Conservation (phyloP, 2,888 invertebrate species). For the Cantharis rufa region DNA sequence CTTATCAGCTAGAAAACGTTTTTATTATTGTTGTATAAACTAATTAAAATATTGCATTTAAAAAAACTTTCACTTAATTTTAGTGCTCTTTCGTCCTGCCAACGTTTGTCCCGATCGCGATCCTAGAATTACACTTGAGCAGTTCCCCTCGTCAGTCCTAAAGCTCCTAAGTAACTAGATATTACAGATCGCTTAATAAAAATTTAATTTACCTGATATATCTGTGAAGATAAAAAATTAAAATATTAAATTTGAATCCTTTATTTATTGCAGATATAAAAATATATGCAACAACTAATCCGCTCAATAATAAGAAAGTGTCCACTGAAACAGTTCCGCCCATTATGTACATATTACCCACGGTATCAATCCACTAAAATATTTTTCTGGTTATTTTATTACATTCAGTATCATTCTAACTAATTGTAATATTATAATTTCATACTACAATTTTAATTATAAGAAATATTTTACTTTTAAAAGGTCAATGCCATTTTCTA, state of each 20-base stretch:
- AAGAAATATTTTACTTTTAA: not conserved
- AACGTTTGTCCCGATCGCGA: too few relatives aligned
- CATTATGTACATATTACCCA: conserved; percentile 29
- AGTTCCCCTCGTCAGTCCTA: too few relatives aligned
- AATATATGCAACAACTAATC: conserved; percentile 60
- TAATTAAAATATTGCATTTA: too few relatives aligned
- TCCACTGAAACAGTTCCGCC: conserved; percentile 56
- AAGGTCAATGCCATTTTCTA: not conserved
- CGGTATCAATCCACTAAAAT: conserved; percentile 28
- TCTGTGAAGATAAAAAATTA: conserved; percentile 52
- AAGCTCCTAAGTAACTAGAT: too few relatives aligned
- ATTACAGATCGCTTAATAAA: too few relatives aligned
- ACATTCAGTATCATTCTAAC: not conserved
- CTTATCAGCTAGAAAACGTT: too few relatives aligned
- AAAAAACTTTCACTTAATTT: too few relatives aligned
- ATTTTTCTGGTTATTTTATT: not conserved
- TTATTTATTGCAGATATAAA: conserved; percentile 47
- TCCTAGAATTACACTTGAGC: too few relatives aligned
- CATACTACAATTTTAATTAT: not conserved
- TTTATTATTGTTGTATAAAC: too few relatives aligned
- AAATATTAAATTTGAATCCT: conserved; percentile 44
- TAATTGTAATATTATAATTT: not conserved
- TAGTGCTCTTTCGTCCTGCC: too few relatives aligned
- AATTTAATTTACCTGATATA: conserved; percentile 50
- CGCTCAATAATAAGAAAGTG: conserved; percentile 67